Base-by-base conservation (phyloP, 1,140 invertebrate species). In the Drosophila sechellia region DNA sequence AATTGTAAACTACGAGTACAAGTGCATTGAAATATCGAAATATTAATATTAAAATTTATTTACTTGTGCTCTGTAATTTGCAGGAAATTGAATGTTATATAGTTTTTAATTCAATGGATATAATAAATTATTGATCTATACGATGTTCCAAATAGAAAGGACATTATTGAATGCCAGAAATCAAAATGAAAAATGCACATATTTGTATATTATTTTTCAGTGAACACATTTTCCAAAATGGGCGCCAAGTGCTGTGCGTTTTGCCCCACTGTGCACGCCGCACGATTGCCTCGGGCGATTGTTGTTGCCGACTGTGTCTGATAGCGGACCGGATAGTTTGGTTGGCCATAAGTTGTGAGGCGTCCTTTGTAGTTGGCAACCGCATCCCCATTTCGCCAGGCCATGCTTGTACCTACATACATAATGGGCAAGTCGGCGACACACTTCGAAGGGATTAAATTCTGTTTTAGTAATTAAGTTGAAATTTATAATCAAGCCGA, bases 391-490 rank as follows among this genome's bases (percentile, higher is more conserved):
- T 20, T 13, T 45, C 49, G 49, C 37, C 22, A 43, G 25, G 15
- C 35, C 35, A 49, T 49, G 60, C 57, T 48, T 43, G 34, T 49
- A 57, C 54, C 54, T 49, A 22, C 54, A 57, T 49, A 57, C 54
- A 54, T 45, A 43, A 54, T 57, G 37, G 57, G 42, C 66, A 56
- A 76, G 69, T 57, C 69, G 64, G 79, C 83, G 83, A 86, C 83
- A 86, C 84, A 87, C 72, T 84, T 89, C 59, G 85, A 89, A 89
- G 59, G 84, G 84, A 89, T 89, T 89, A 89, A 89, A 80, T 74
- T 89, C 79, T 89, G 84, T 89, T 89, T 89, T 89, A 83, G 84
- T 89, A 89, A 89, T 89, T 89, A 89, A 89, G 84, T 89, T 89
- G 84, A 89, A 89, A 89, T 89, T 89, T 89, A 89, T 89, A 89